A percentile compares a stretch with the other conserved stretches of the same genome.
These are phyloP conservation scores for Amniataba percoides DNA, from an alignment of 2,797 vertebrate species.

Conservation along the genomic window DNA sequence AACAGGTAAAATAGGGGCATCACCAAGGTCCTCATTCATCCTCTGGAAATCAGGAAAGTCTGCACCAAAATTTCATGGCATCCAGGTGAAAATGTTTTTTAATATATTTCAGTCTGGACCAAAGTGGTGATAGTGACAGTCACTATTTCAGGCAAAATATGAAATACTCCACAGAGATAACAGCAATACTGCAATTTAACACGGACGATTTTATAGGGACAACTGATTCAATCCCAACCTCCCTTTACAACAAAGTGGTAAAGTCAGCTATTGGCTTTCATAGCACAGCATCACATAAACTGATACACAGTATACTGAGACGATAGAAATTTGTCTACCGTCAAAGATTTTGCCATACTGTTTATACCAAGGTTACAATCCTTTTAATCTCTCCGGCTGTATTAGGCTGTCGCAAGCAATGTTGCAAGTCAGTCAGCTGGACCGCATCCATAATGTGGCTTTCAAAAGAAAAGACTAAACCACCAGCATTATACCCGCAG, in stretches of 20 bases:
- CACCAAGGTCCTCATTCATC: neutral
- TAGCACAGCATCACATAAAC: neutral
- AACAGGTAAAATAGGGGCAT: neutral
- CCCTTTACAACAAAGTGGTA: neutral
- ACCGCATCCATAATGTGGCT: constrained; percentile 19
- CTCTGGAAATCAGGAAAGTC: neutral
- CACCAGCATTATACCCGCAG: constrained; percentile 3
- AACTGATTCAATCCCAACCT: neutral
- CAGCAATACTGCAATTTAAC: neutral
- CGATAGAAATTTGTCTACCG: neutral
- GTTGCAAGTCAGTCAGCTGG: constrained; percentile 35
- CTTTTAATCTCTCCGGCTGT: constrained; percentile 37
- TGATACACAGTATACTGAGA: neutral
- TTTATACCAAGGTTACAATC: constrained; percentile 21
- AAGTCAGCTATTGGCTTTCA: neutral
- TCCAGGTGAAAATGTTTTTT: neutral
- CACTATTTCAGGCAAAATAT: neutral
- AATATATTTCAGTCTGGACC: neutral
- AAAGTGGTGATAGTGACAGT: neutral
- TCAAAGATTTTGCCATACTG: constrained; percentile 10
- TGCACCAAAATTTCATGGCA: neutral
- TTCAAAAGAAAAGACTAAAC: constrained; percentile 21
- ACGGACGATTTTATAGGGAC: neutral
- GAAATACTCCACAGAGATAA: neutral
- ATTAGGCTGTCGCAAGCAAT: constrained; percentile 27